Evolutionary conservation across 1,140 invertebrate genomes (phyloP), one percentile per base, ranked within the genome.

Genomic region (Archegozetes longisetosus): DNA sequence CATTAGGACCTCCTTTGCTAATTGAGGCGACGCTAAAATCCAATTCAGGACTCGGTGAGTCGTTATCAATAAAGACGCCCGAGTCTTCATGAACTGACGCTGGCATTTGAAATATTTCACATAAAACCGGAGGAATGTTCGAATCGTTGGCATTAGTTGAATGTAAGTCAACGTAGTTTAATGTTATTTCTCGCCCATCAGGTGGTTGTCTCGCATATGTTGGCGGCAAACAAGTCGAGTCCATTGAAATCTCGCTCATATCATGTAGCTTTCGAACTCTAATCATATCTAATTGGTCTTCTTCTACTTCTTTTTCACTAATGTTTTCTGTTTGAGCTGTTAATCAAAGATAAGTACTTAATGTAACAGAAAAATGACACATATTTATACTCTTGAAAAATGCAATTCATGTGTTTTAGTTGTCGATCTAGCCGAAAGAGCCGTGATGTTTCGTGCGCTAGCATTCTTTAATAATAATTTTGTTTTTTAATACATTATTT

Each of bases 31-130:
- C n/a, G 4, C 6, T 51, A 12, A 51, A 51, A 6, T 22, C 24
- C 3, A 60, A 29, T 1, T 60, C 58, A 17, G 58, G 58, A 60
- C 58, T 60, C 14, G 58, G 53, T n/a, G 58, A 57, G 27, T 60
- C 58, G 26, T 56, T 50, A 3, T 53, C 28, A 2, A 27, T 50
- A 28, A 60, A 60, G 23, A 60, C 48, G 17, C 58, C 58, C n/a
- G 58, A 60, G 24, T 60, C 58, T 56, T 60, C 58, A 13, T 27
- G 53, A 14, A 29, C 22, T n/a, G 51, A 9, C 13, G 14, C 26
- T 1, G 28, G 4, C 13, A 24, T 20, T 24, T n/a, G 28, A 28
- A 29, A 60, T 27, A 25, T 9, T 9, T 40, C 32, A 40, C 32
- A 40, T 9, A 40, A 17, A 9, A 17, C 6, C 17, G 32, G 56